phyloP scores from a whole-genome alignment of 2,797 vertebrate genomes.

The Florisuga fusca region DNA sequence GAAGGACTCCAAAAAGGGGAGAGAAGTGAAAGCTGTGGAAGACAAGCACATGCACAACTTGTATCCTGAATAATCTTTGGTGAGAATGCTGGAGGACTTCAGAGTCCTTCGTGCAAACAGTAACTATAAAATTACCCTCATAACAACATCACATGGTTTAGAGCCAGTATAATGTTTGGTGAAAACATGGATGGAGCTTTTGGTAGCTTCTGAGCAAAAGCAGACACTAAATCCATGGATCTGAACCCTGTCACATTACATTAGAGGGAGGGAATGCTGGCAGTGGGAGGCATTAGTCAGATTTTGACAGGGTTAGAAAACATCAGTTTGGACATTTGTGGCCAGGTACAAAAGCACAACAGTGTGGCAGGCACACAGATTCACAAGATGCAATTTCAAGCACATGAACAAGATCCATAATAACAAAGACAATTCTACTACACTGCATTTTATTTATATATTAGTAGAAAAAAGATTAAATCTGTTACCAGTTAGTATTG shows the following conservation, averaged over 20 bases:
- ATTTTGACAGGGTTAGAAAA: neutral
- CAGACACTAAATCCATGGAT: neutral
- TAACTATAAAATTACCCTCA: neutral
- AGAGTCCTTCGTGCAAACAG: neutral
- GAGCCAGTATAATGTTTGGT: neutral
- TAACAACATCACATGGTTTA: neutral
- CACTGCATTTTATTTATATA: neutral
- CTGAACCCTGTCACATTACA: neutral
- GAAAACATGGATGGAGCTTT: neutral
- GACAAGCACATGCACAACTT: neutral
- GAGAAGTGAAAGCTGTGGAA: neutral
- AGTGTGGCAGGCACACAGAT: neutral
- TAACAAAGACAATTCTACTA: neutral
- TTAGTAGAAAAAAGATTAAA: neutral
- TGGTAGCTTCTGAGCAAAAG: neutral
- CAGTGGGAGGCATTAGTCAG: neutral
- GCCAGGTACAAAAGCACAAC: neutral
- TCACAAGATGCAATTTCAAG: neutral
- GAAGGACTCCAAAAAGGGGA: neutral
- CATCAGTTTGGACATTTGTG: neutral
- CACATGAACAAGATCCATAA: neutral
- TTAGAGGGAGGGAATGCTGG: accelerated
- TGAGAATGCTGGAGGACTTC: neutral
- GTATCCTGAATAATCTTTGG: neutral
- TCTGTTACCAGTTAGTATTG: neutral